Percentiles rank a stretch among this genome's conserved stretches.
These are phyloP conservation scores for Cerceris rybyensis DNA, from an alignment of 2,888 invertebrate species.

Conservation along the genomic window DNA sequence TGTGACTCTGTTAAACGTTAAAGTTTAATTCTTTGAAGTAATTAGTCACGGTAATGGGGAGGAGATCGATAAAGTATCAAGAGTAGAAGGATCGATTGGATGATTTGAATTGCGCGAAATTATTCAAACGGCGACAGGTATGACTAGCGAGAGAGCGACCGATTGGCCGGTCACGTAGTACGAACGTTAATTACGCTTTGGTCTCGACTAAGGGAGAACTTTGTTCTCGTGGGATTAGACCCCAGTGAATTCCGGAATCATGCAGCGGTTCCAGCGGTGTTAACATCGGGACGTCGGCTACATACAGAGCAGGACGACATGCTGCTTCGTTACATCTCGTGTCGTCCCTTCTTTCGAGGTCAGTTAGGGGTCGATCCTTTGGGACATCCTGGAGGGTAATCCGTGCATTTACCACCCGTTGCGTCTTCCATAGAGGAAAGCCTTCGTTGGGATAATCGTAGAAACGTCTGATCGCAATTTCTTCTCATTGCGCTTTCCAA, in stretches of 20 bases:
- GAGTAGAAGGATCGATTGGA: conserved; percentile 42
- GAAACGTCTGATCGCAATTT: conserved; percentile 34
- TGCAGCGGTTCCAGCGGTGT: conserved; percentile 58
- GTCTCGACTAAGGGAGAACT: conserved; percentile 65
- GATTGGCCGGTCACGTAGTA: conserved; percentile 64
- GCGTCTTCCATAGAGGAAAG: conserved; percentile 16
- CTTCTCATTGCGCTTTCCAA: conserved; percentile 7
- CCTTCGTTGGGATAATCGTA: conserved; percentile 24
- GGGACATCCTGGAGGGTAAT: conserved; percentile 40
- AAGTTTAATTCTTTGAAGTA: neutral
- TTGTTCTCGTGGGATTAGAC: conserved; percentile 63
- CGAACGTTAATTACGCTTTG: conserved; percentile 69
- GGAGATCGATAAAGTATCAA: too few species aligned
- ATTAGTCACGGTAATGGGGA: too few species aligned
- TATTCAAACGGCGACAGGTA: conserved; percentile 48
- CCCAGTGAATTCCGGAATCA: conserved; percentile 62
- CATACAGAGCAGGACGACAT: conserved; percentile 56
- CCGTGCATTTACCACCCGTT: conserved; percentile 47
- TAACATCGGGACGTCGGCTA: conserved; percentile 59
- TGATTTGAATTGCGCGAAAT: conserved; percentile 37
- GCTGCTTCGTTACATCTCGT: conserved; percentile 46
- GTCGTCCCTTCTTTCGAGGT: conserved; percentile 57
- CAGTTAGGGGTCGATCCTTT: conserved; percentile 40
- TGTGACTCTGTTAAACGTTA: conserved; percentile 10
- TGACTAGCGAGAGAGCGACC: conserved; percentile 57